Base-by-base conservation (phyloP, 2,113 vertebrate genomes). In the Ranitomeya imitator region DNA sequence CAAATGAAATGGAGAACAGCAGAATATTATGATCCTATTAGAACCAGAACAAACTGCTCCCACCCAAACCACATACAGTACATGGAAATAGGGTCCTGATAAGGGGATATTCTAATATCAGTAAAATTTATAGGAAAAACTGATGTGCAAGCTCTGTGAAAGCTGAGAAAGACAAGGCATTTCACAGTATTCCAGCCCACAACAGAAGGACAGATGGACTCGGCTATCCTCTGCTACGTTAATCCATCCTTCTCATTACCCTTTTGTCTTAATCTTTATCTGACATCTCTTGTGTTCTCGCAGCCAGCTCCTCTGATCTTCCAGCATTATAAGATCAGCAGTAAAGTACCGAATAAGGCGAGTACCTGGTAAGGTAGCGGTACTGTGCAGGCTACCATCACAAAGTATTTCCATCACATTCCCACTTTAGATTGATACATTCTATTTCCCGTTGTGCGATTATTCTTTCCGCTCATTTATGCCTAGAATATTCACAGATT, bases 161-260 rank as follows among this genome's bases (percentile, higher is more conserved):
- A 14, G 10, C 71, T 74, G 71, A 73, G 69, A 37, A 73, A 74
- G 71, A 74, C 71, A 74, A 9, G 4, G 18, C 6, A 52, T 52
- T 45, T 12, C 37, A 51, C 37, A 76, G 45, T 74, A 8, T 74
- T 31, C 71, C 37, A 73, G 63, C 19, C 26, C n/a, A 60, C 19
- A 16, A 63, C 45, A 26, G 61, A 6, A 51, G 57, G 67, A 71
- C 86, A 88, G 86, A 88, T 88, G 86, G 86, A 37, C 80, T 12
- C 69, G 16, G 69, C 85, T 65, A 79, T 85, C 74, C 74, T 61
- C 19, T 8, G 2, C 16, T 52, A 63, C 54, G 69, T 77, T 19
- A 87, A 80, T 79, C 69, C 59, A 69, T 55, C 59, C 71, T 76
- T 77, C 21, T 80, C 83, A 86, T 89, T 88, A 77, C 85, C 83